Conservation (phyloP, 2,113 vertebrate species). For the Nestor notabilis region DNA sequence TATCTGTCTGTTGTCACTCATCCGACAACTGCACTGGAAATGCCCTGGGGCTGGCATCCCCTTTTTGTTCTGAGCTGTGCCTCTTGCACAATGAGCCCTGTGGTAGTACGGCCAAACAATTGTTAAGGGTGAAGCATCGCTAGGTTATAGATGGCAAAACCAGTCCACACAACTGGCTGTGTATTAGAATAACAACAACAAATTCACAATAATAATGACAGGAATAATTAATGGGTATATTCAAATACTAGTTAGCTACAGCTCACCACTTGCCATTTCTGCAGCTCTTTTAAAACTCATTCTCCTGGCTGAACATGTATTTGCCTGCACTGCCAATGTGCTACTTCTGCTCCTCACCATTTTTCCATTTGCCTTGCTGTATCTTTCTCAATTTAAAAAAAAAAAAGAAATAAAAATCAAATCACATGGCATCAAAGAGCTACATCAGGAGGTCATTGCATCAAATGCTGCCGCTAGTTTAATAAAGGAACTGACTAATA, state of each 20-base stretch:
- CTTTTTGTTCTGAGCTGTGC: constrained; percentile 11
- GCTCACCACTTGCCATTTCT: neutral
- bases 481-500: constrained; percentile 68
- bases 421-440: constrained; percentile 40
- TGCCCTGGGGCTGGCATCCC: constrained; percentile 25
- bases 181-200: constrained; percentile 54
- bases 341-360: constrained; percentile 13
- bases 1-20: constrained; percentile 12
- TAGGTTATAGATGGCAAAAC: constrained; percentile 49
- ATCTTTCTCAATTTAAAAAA: constrained; percentile 37
- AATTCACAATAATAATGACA: constrained; percentile 49
- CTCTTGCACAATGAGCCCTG: constrained; percentile 21
- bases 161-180: constrained; percentile 24
- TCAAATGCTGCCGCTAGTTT: constrained; percentile 62
- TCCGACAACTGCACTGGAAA: constrained; percentile 19
- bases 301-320: constrained; percentile 21
- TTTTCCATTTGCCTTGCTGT: constrained; percentile 5
- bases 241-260: constrained; percentile 33
- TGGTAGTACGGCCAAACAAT: neutral
- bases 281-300: neutral
- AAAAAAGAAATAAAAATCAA: constrained; percentile 52
- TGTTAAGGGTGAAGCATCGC: constrained; percentile 28
- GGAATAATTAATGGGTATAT: constrained; percentile 51
- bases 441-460: constrained; percentile 59
- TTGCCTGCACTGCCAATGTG: constrained; percentile 8